Evolutionary conservation across 2,888 invertebrate species (phyloP).

Genomic region (Dynastes maya): DNA sequence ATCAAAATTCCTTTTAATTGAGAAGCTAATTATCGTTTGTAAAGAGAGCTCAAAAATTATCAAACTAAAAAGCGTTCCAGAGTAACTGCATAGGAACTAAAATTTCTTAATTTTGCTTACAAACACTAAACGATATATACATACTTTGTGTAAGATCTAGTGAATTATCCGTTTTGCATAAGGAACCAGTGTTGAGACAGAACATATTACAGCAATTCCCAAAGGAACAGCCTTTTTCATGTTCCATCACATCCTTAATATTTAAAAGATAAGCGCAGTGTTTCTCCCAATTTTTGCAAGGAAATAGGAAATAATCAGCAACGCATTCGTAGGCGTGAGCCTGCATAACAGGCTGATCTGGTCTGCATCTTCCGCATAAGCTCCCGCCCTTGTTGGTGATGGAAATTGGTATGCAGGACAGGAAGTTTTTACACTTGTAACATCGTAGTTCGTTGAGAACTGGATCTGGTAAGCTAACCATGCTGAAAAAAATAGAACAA

Average conservation of each 20-base stretch:
- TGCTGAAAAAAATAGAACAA: slow-evolving; percentile 39
- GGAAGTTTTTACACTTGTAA: slow-evolving; percentile 62
- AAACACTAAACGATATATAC: not conserved
- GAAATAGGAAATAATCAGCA: slow-evolving; percentile 65
- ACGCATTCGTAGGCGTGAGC: slow-evolving; percentile 65
- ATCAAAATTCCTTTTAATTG: too few species aligned
- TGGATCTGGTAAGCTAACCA: slow-evolving; percentile 55
- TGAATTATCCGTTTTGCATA: slow-evolving; percentile 54
- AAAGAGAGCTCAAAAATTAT: too few species aligned
- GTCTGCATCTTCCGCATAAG: slow-evolving; percentile 66
- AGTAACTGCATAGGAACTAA: too few species aligned
- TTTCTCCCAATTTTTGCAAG: slow-evolving; percentile 64
- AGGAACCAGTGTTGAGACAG: slow-evolving; percentile 62
- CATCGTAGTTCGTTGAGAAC: slow-evolving; percentile 62
- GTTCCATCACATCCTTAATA: slow-evolving; percentile 64
- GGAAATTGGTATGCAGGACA: slow-evolving; percentile 66
- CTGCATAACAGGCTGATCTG: slow-evolving; percentile 3
- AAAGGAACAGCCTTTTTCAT: slow-evolving; percentile 65
- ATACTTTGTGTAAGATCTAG: slow-evolving; percentile 51
- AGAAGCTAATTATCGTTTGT: too few species aligned
- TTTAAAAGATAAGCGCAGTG: slow-evolving; percentile 62
- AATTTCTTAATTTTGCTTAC: too few species aligned
- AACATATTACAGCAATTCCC: slow-evolving; percentile 59
- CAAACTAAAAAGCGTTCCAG: too few species aligned
- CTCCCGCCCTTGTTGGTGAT: slow-evolving; percentile 61